Base-by-base conservation (phyloP, 2,797 vertebrate genomes). In the Prunella strophiata region DNA sequence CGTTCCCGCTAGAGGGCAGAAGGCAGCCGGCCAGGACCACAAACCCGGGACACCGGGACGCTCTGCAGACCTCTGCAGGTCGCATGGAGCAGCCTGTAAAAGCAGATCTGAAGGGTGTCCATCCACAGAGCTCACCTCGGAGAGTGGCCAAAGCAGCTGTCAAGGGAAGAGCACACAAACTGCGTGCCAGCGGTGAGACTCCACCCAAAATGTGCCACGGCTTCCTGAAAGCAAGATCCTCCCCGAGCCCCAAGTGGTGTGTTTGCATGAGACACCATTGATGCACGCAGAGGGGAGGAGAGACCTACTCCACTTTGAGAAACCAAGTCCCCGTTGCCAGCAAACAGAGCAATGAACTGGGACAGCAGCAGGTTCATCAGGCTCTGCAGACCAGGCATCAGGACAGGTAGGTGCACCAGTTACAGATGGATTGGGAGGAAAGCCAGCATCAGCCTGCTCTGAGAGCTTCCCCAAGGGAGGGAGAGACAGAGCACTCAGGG, bases 271-370 rank as follows among this genome's bases (percentile, higher is more conserved):
- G 62, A 42, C 58, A 25, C 13, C 55, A 3, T 26, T 5, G 42
- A 79, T 47, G 62, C 22, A 15, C 0, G 0, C 43, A 45, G 54
- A 58, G 34, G 77, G 79, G 73, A 95, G 48, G 91, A 89, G 74
- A 95, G 90, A 91, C 61, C 90, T 92, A 85, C 85, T 95, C 63
- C 68, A 85, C 71, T 95, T 94, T 66, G 51, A 40, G 68, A 72
- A 88, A 34, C 5, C 57, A 36, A 55, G 76, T 86, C 93, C 86
- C 70, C 55, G 45, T 7, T 84, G 89, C 80, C 89, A 87, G 87
- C 68, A 76, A 91, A 66, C 75, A 85, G 79, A 90, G 51, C 10
- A 2, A 55, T 42, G 73, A 96, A 92, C 80, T 94, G 87, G 94
- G 77, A 67, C 93, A 89, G 81, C 66, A 92, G 91, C 54, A 50